Conservation (phyloP, 2,888 invertebrate genomes). For the Frankliniella fusca region DNA sequence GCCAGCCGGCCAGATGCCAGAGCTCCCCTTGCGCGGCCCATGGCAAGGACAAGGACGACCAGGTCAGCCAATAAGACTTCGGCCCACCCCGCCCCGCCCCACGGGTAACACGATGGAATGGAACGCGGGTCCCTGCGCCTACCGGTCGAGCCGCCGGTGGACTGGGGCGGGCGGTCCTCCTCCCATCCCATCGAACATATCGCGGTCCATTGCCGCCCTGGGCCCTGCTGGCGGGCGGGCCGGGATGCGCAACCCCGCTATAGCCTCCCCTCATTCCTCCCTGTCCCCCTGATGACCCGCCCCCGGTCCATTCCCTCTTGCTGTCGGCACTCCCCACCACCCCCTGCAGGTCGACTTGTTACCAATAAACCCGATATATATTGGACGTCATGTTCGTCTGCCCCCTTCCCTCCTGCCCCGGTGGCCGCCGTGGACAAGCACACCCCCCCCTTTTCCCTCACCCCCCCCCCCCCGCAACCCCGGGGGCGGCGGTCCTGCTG, state of each 20-base stretch:
- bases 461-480: neutral
- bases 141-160: too few species aligned
- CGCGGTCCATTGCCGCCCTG: neutral
- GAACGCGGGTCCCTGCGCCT: too few species aligned
- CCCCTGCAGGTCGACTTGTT: neutral
- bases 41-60: too few species aligned
- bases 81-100: too few species aligned
- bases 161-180: too few species aligned
- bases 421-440: neutral
- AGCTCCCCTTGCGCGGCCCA: too few species aligned
- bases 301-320: neutral
- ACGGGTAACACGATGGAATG: too few species aligned
- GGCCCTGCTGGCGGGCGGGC: neutral
- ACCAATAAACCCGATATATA: neutral
- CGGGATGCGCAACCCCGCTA: neutral
- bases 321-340: neutral
- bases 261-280: neutral
- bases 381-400: neutral
- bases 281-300: neutral
- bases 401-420: too few species aligned
- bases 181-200: too few species aligned
- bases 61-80: too few species aligned
- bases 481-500: too few species aligned
- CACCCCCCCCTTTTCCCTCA: neutral
- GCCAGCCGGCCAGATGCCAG: too few species aligned